Conservation (phyloP, 2,888 invertebrate species). For the Phania funesta region DNA sequence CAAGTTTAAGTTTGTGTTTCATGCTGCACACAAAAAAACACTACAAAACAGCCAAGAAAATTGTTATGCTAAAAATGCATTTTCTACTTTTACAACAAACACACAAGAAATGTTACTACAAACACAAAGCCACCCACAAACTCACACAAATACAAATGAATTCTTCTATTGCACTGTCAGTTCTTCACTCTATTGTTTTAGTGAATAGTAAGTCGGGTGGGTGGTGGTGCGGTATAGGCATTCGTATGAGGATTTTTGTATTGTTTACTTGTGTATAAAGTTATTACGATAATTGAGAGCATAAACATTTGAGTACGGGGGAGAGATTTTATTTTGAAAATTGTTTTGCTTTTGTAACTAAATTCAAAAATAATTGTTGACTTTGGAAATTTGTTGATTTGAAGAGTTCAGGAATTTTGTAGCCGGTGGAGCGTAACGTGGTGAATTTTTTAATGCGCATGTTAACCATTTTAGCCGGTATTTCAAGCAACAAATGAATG, state of each 20-base stretch:
- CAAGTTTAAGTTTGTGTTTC: slow-evolving; percentile 66
- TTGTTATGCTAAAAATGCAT: slow-evolving; percentile 61
- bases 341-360: slow-evolving; percentile 24
- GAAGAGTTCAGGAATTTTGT: slow-evolving; percentile 52
- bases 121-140: neutral
- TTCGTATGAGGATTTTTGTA: slow-evolving; percentile 22
- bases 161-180: slow-evolving; percentile 9
- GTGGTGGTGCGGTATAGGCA: neutral
- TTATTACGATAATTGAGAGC: slow-evolving; percentile 66
- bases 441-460: slow-evolving; percentile 71
- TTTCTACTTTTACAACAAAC: slow-evolving; percentile 52
- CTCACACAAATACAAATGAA: slow-evolving; percentile 9
- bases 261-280: slow-evolving; percentile 59
- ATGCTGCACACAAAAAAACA: slow-evolving; percentile 10
- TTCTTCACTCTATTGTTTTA: slow-evolving; percentile 32
- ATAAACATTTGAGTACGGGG: slow-evolving; percentile 52
- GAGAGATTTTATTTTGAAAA: slow-evolving; percentile 41
- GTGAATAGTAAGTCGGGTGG: neutral
- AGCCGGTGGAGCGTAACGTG: slow-evolving; percentile 42
- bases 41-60: slow-evolving; percentile 35
- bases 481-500: slow-evolving; percentile 59
- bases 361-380: slow-evolving; percentile 58
- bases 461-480: slow-evolving; percentile 76
- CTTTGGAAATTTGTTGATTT: slow-evolving; percentile 56
- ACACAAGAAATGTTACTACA: slow-evolving; percentile 28